Evolutionary conservation across 2,113 vertebrate genomes (phyloP), one percentile per base, ranked within the genome.

Genomic region (Ciconia stormi): DNA sequence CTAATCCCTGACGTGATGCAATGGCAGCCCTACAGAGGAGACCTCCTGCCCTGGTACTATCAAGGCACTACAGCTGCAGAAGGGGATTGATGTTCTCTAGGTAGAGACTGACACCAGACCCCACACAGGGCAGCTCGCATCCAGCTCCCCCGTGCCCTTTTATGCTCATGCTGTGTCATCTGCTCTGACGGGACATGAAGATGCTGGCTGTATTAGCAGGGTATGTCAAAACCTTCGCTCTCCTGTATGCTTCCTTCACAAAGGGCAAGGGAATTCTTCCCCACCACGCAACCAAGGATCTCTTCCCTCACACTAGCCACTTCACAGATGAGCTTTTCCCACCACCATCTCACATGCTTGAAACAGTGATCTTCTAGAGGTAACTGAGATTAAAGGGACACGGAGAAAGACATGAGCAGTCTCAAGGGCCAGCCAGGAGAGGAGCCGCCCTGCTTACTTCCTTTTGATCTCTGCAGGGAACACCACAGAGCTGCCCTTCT

Each of bases 381-480:
- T 15, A 59, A 20, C 0, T 8, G 81, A 74, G 78, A 96, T 87
- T 32, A 92, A 92, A 94, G 86, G 82, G 82, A 74, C 82, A 40
- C 0, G 2, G 62, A 47, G 80, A 38, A 49, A 19, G 84, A 82
- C 44, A 16, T 3, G 66, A 83, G 77, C 85, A 79, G 85, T 29
- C 44, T 67, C 76, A 38, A 52, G 80, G 74, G 59, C 58, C 81
- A 71, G 76, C 22, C 42, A 40, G 84, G n/a, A 89, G 67, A 67
- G 85, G 82, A 92, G 77, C 61, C 77, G 55, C 95, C 89, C 92
- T 87, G 77, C 66, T 40, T 16, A 5, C 61, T 79, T 26, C 67
- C 89, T 50, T 95, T 94, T 96, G 95, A 94, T 96, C 89, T 94
- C 62, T 0, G 2, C 11, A n/a, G n/a, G 17, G 53, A 85, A 67